A percentile compares a stretch with the other conserved stretches of the same genome.
These are phyloP conservation scores for Ormia ochracea DNA, from an alignment of 2,888 invertebrate species.

Conservation along the genomic window DNA sequence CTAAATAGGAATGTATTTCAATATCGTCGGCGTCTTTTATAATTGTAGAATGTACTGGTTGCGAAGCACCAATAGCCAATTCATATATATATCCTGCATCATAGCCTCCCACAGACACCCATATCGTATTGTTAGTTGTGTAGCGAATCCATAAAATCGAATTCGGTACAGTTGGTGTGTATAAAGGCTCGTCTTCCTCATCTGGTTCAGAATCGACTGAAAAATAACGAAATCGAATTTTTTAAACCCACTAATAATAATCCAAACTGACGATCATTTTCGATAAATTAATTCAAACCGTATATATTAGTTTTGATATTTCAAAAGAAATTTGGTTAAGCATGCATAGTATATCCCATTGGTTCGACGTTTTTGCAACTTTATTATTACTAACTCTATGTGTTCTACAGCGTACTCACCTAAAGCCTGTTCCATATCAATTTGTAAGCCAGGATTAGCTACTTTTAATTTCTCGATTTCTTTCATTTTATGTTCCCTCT, in stretches of 20 bases:
- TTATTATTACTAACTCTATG: too few relatives aligned
- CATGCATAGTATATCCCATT: too few relatives aligned
- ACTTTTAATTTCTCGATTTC: conserved; percentile 80
- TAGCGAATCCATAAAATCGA: conserved; percentile 80
- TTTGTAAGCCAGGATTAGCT: conserved; percentile 80
- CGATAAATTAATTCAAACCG: too few relatives aligned
- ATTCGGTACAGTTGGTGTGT: conserved; percentile 80
- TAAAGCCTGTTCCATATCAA: conserved; percentile 80
- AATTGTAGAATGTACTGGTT: conserved; percentile 77
- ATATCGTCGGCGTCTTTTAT: conserved; percentile 79
- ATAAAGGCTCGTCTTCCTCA: conserved; percentile 78
- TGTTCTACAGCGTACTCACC: too few relatives aligned
- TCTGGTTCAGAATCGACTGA: conserved; percentile 79
- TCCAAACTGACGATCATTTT: too few relatives aligned
- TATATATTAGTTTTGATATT: too few relatives aligned
- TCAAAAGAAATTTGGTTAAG: too few relatives aligned
- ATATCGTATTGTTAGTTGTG: conserved; percentile 78
- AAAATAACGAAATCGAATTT: conserved; percentile 54
- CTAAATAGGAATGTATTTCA: conserved; percentile 79
- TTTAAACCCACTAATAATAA: too few relatives aligned
- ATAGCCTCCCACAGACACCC: conserved; percentile 81
- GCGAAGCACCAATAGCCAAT: conserved; percentile 76
- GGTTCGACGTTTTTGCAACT: too few relatives aligned
- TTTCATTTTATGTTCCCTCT: conserved; percentile 78
- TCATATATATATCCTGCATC: conserved; percentile 84